Evolutionary conservation across 1,140 invertebrate species (phyloP).

Genomic region (Drosophila tropicalis): DNA sequence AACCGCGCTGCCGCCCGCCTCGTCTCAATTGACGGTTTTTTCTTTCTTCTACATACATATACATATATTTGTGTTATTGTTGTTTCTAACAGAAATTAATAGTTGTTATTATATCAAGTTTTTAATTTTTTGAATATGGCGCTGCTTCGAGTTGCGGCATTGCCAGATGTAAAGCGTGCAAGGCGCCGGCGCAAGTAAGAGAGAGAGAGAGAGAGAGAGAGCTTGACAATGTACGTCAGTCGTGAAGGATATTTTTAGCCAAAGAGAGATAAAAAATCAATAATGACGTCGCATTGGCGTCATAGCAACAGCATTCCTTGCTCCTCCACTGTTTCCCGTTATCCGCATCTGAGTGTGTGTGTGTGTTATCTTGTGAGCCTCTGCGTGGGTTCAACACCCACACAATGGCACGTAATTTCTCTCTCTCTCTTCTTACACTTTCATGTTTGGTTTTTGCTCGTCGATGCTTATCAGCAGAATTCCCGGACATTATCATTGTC

Average conservation of each 20-base stretch:
- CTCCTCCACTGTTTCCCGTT: background rate
- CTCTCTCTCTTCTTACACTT: background rate
- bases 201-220: conserved; percentile 18
- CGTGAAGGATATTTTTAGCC: conserved; percentile 46
- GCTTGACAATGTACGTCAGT: conserved; percentile 1
- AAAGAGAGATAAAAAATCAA: conserved; percentile 39
- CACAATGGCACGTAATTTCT: background rate
- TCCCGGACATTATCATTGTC: conserved; percentile 1
- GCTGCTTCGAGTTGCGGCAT: conserved; percentile 31
- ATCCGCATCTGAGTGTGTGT: background rate
- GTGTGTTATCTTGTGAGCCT: background rate
- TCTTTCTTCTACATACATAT: conserved; percentile 18
- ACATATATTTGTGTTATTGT: conserved; percentile 12
- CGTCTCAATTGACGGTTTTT: conserved; percentile 15
- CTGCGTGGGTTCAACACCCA: conserved; percentile 14
- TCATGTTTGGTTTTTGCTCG: background rate
- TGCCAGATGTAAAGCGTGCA: conserved; percentile 52
- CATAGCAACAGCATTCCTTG: conserved; percentile 6
- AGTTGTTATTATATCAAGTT: conserved; percentile 20
- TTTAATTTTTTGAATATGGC: conserved; percentile 14
- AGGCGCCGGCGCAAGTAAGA: conserved; percentile 48
- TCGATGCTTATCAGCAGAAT: background rate
- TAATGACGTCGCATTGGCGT: conserved; percentile 45
- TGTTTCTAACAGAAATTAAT: conserved; percentile 37
- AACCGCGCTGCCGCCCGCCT: conserved; percentile 11